Percentiles rank a stretch among this genome's conserved stretches.
Conservation (phyloP, 2,888 invertebrate species). For the Ochropacha duplaris region DNA sequence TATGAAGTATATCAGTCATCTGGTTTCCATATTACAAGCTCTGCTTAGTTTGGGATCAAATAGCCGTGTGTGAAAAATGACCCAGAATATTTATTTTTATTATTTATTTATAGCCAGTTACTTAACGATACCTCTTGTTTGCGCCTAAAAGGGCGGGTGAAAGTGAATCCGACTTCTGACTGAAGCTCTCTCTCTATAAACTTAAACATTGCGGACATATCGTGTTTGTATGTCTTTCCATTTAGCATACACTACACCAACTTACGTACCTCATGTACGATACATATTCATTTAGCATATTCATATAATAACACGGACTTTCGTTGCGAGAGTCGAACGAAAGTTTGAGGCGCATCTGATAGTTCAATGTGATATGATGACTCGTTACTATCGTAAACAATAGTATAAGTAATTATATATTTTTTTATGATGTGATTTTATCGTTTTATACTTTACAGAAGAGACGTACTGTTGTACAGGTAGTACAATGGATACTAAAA, state of each 20-base stretch:
- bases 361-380: conserved; percentile 24
- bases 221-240: conserved; percentile 18
- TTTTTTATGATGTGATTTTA: background rate
- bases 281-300: conserved; percentile 52
- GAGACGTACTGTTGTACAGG: background rate
- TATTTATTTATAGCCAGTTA: no score
- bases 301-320: conserved; percentile 55
- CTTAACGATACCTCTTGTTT: conserved; percentile 13
- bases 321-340: conserved; percentile 49
- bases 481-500: background rate
- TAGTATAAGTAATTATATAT: background rate
- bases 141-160: conserved; percentile 57
- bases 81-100: no score
- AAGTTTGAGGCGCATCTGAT: conserved; percentile 45
- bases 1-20: no score
- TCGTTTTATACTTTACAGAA: background rate
- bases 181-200: conserved; percentile 56
- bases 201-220: conserved; percentile 44
- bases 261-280: conserved; percentile 16
- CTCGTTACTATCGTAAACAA: conserved; percentile 7
- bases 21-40: no score
- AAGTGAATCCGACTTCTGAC: conserved; percentile 72
- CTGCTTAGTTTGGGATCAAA: no score
- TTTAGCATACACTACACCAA: conserved; percentile 15
- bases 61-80: no score